Conservation (phyloP, 2,113 vertebrate species). For the Neolamprologus kungweensis region DNA sequence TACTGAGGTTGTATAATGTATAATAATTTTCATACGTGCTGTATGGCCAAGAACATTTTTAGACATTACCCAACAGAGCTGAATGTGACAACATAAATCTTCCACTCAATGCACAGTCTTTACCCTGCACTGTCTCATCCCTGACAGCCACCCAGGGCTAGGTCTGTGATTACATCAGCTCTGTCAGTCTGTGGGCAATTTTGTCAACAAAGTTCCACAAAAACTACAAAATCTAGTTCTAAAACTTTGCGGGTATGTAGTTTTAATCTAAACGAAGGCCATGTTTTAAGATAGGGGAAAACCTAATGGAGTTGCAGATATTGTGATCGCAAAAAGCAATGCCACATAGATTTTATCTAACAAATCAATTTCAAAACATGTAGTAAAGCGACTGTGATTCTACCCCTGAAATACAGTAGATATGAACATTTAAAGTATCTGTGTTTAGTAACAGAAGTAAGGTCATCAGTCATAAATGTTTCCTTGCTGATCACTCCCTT, state of each 20-base stretch:
- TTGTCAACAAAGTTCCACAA: neutral
- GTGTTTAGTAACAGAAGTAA: neutral
- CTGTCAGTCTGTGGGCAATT: neutral
- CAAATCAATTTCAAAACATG: neutral
- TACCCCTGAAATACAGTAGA: neutral
- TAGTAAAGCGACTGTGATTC: neutral
- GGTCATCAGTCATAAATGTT: neutral
- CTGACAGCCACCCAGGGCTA: neutral
- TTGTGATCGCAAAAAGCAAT: neutral
- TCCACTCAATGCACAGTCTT: neutral
- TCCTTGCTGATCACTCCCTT: neutral
- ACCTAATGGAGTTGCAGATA: neutral
- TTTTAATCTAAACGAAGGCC: neutral
- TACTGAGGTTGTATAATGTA: neutral
- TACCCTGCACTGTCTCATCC: neutral
- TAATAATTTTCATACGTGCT: accelerated
- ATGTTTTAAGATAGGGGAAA: neutral
- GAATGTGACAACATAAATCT: neutral
- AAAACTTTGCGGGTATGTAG: neutral
- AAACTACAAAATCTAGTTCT: neutral
- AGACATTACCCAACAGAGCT: neutral
- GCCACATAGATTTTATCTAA: neutral
- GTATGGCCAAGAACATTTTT: neutral
- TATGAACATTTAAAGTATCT: neutral
- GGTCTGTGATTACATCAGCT: neutral